Conservation (phyloP, 2,113 vertebrate genomes). For the Syngnathus typhle region DNA sequence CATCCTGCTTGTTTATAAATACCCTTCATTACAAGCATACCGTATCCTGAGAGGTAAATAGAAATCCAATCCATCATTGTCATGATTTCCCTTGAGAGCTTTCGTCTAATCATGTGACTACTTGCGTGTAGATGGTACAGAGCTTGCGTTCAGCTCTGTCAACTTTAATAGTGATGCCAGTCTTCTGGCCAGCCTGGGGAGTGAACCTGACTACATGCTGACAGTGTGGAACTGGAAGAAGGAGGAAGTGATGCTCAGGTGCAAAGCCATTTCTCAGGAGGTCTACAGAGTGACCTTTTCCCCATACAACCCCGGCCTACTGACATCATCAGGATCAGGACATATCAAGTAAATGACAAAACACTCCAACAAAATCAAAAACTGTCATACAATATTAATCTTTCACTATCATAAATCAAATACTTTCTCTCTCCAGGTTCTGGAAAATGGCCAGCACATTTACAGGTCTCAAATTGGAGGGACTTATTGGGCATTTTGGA, state of each 20-base stretch:
- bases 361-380: too few relatives aligned
- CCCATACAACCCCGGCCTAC: slow-evolving; percentile 76
- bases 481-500: slow-evolving; percentile 84
- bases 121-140: slow-evolving; percentile 74
- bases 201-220: slow-evolving; percentile 80
- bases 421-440: slow-evolving; percentile 73
- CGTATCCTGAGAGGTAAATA: slow-evolving; percentile 79
- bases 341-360: slow-evolving; percentile 84
- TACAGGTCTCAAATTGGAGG: slow-evolving; percentile 89
- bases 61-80: not conserved
- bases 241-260: slow-evolving; percentile 78
- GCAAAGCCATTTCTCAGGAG: slow-evolving; percentile 87
- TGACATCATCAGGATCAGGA: slow-evolving; percentile 81
- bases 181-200: slow-evolving; percentile 82
- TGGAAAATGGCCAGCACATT: slow-evolving; percentile 88
- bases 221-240: slow-evolving; percentile 91
- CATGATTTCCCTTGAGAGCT: not conserved
- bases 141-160: slow-evolving; percentile 72
- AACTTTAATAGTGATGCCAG: slow-evolving; percentile 78
- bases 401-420: not conserved
- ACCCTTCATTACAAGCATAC: slow-evolving; percentile 77
- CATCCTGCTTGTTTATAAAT: slow-evolving; percentile 82
- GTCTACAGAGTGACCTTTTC: slow-evolving; percentile 86
- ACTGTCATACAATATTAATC: not conserved
- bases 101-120: not conserved